Evolutionary conservation across 92 coral and sea anemone species (phyloP), one percentile per base, ranked within the genome.

Genomic region (Virgularia gustaviana): DNA sequence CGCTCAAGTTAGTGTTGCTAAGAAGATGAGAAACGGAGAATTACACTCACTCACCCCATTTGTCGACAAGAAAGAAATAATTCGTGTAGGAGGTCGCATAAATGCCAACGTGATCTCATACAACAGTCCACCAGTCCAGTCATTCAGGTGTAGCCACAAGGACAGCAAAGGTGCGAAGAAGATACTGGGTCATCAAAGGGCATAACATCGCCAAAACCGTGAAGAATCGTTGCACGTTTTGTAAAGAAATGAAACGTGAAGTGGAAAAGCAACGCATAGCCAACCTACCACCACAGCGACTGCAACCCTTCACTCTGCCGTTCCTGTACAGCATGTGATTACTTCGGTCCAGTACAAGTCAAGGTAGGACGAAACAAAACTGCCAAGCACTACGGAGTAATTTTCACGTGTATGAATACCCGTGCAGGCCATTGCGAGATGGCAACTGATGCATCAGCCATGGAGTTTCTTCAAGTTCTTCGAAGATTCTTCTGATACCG

Each of bases 1-100:
- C 13, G 77, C 77, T 25, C 77, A 82, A 79, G 68, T 32, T 24
- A 58, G 57, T 12, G 66, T 77, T 31, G 34, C 38, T 33, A 22
- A 66, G 22, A 53, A 66, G 29, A 2, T 75, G 37, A 60, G 38
- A 32, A 79, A 79, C 22, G 78, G 85, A 49, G 73, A 67, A 44
- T 65, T 73, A 34, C 25, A 73, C 27, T 15, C 84, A 18, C 65
- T 64, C 0, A 64, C 80, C 1, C 85, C 85, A 19, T 82, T 70
- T 63, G 36, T 12, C 24, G 85, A 86, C 61, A 79, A 55, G 22
- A 82, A 78, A 38, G 81, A 83, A 7, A 73, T 86, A 27, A 58
- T 86, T 53, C 55, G 82, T 81, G 86, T 81, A 30, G 84, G 86
- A 45, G 81, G 90, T 28, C 79, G 84, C 28, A 84, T 86, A 42